Conservation (phyloP, 2,888 invertebrate genomes). For the Hanleya hanleyi region DNA sequence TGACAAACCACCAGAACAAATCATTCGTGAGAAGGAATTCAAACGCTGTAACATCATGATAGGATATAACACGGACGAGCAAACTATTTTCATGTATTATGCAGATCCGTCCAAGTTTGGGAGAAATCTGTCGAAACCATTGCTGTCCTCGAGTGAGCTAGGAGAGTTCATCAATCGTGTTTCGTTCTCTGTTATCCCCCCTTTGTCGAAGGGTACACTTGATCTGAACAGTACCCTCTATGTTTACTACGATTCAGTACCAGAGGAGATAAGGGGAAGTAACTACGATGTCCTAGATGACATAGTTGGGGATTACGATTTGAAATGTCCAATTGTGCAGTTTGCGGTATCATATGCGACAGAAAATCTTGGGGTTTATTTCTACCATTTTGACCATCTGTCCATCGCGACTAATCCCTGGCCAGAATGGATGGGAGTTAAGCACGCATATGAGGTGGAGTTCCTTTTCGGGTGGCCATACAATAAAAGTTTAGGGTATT, state of each 20-base stretch:
- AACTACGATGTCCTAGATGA: constrained; percentile 93
- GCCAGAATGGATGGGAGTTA: constrained; percentile 67
- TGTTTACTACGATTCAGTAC: constrained; percentile 24
- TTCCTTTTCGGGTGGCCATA: constrained; percentile 66
- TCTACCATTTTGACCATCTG: constrained; percentile 61
- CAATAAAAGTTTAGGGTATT: constrained; percentile 79
- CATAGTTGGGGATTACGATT: constrained; percentile 95
- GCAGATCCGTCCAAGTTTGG: constrained; percentile 83
- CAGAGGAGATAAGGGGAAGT: constrained; percentile 76
- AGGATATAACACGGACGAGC: constrained; percentile 96
- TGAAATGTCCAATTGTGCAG: constrained; percentile 93
- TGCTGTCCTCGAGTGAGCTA: not conserved
- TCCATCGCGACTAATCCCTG: constrained; percentile 57
- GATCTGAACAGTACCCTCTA: not conserved
- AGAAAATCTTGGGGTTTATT: constrained; percentile 77
- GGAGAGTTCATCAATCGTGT: not conserved
- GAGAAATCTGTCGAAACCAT: not conserved
- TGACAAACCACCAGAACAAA: constrained; percentile 88
- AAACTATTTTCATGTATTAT: constrained; percentile 93
- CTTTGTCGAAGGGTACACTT: not conserved
- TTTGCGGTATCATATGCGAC: constrained; percentile 90
- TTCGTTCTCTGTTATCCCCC: not conserved
- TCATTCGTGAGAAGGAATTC: constrained; percentile 88
- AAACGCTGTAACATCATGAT: constrained; percentile 91
- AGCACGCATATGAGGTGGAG: constrained; percentile 70